A percentile compares a stretch with the other conserved stretches of the same genome.
phyloP scores from a whole-genome alignment of 1,140 invertebrate genomes.

The Steinernema feltiae region DNA sequence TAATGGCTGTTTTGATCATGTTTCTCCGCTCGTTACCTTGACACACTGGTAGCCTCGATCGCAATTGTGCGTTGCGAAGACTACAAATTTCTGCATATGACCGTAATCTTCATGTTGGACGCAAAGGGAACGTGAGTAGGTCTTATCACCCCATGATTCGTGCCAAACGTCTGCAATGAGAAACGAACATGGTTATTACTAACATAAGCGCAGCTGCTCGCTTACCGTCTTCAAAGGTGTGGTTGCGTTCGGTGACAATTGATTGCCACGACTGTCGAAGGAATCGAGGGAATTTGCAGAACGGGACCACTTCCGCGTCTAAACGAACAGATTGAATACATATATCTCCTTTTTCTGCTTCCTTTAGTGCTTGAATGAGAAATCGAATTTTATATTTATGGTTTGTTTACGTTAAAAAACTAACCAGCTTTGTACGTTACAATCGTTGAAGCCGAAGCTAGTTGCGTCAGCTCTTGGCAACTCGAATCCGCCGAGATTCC shows the following conservation, averaged over 20 bases:
- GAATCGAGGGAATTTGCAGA: constrained; percentile 1
- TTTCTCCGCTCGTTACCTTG: not conserved
- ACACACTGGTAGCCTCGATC: constrained; percentile 8
- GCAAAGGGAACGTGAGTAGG: not conserved
- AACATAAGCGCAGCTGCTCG: not conserved
- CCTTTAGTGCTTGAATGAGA: not conserved
- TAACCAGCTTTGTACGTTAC: not conserved
- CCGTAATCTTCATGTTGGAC: constrained; percentile 6
- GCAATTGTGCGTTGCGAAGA: not conserved
- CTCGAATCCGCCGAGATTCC: not conserved
- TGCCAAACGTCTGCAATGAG: constrained; percentile 4
- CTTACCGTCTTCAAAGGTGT: not conserved
- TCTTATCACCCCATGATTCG: not conserved
- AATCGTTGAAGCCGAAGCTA: not conserved
- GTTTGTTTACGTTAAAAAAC: not conserved
- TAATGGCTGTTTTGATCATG: not conserved
- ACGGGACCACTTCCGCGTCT: not conserved
- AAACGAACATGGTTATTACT: too few relatives aligned
- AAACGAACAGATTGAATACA: not conserved
- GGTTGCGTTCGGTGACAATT: constrained; percentile 6
- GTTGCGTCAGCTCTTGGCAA: not conserved
- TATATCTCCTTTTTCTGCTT: not conserved
- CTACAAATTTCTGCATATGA: not conserved
- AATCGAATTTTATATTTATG: not conserved
- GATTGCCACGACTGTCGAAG: not conserved